These are phyloP conservation scores for Sebastes reedi DNA, from an alignment of 2,797 vertebrate genomes.

Conservation along the genomic window DNA sequence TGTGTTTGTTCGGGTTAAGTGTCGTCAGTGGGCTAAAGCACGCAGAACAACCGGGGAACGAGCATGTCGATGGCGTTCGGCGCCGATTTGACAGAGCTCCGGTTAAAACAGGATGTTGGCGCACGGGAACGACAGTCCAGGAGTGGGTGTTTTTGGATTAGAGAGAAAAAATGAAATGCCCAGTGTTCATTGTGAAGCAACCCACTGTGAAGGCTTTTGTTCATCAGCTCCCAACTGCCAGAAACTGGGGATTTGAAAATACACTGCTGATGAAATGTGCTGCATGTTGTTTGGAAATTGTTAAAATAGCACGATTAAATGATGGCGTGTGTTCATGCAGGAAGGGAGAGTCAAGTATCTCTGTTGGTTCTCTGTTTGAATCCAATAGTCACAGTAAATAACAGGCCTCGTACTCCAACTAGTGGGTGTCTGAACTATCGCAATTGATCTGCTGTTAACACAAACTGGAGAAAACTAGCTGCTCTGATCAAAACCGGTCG, in stretches of 20 bases:
- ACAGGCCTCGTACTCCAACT: not conserved
- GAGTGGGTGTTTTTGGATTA: constrained; percentile 26
- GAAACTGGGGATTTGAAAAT: not conserved
- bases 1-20: not conserved
- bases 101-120: constrained; percentile 5
- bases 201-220: constrained; percentile 16
- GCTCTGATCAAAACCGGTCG: no score
- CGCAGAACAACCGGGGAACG: not conserved
- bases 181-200: not conserved
- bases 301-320: not conserved
- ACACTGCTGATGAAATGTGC: not conserved
- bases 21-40: not conserved
- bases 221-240: constrained; percentile 8
- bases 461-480: not conserved
- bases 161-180: not conserved
- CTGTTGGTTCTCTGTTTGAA: not conserved
- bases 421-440: not conserved
- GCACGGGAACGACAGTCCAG: not conserved
- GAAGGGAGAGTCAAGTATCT: not conserved
- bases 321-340: not conserved
- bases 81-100: not conserved
- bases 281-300: not conserved
- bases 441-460: not conserved
- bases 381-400: not conserved
- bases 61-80: not conserved